A percentile compares a stretch with the other conserved stretches of the same genome.
phyloP scores from a whole-genome alignment of 2,113 vertebrate species.

The Pteropus alecto region DNA sequence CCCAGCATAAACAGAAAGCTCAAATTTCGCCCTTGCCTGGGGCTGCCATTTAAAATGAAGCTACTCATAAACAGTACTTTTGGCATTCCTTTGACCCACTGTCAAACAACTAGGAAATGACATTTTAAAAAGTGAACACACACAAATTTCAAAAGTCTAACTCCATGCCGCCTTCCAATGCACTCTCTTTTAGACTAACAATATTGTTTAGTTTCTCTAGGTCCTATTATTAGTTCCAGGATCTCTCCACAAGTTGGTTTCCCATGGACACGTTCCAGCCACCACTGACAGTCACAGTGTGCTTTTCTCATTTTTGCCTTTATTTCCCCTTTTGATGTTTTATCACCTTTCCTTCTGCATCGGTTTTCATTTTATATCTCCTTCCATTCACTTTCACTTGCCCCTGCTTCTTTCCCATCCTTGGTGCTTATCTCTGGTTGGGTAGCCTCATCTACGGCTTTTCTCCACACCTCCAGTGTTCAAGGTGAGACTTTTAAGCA shows the following conservation, averaged over 20 bases:
- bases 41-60: conserved; percentile 40
- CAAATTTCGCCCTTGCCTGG: conserved; percentile 14
- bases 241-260: background rate
- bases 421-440: background rate
- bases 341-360: background rate
- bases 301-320: background rate
- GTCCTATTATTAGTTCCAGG: background rate
- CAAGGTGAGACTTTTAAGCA: background rate
- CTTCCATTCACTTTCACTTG: background rate
- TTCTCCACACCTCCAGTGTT: background rate
- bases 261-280: background rate
- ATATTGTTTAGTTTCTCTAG: background rate
- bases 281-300: accelerated
- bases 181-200: background rate
- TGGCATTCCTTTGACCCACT: conserved; percentile 24
- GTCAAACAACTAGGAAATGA: conserved; percentile 1
- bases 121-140: background rate
- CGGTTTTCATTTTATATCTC: background rate
- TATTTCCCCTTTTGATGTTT: background rate
- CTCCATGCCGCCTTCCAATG: background rate
- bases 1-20: conserved; percentile 45
- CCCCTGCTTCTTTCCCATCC: too few relatives aligned
- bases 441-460: background rate
- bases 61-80: background rate
- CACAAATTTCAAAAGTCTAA: background rate